These are phyloP conservation scores for Alloscopus bannaensis DNA, from an alignment of 2,888 invertebrate species.

Conservation along the genomic window DNA sequence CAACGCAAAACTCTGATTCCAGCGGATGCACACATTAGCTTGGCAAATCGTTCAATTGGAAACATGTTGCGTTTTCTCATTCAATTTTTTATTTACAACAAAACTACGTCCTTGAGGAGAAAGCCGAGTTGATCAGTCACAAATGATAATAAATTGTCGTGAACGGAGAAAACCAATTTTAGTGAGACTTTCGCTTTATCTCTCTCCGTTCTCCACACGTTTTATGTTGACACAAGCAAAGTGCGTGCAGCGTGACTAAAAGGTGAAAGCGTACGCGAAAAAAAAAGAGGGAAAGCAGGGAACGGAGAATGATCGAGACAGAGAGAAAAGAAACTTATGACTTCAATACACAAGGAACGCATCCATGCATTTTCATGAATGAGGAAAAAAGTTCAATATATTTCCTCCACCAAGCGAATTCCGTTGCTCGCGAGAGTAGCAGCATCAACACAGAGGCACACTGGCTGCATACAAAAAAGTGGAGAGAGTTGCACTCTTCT, in stretches of 20 bases:
- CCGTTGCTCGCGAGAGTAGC: constrained; percentile 4
- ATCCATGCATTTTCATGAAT: constrained; percentile 38
- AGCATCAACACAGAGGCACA: constrained; percentile 12
- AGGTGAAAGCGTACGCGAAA: constrained; percentile 7
- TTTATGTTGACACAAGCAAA: constrained; percentile 35
- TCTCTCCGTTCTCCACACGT: neutral
- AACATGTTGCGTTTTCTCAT: constrained; percentile 2
- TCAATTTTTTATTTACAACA: neutral
- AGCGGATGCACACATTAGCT: too few relatives aligned
- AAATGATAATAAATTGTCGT: constrained; percentile 40
- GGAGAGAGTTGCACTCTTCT: too few relatives aligned
- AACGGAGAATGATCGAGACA: constrained; percentile 10
- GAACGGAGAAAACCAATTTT: constrained; percentile 24
- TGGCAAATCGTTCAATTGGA: too few relatives aligned
- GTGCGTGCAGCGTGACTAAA: constrained; percentile 19
- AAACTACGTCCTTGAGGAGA: neutral
- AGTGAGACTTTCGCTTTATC: too few relatives aligned
- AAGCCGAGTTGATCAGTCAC: constrained; percentile 16
- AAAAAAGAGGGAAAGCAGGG: constrained; percentile 10
- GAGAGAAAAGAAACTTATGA: constrained; percentile 17
- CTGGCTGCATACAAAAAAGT: constrained; percentile 29
- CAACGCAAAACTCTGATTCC: too few relatives aligned
- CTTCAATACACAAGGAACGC: constrained; percentile 14
- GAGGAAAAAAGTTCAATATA: constrained; percentile 25
- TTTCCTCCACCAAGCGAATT: constrained; percentile 15